phyloP scores from a whole-genome alignment of 2,888 invertebrate species.

The Synergus japonicus region DNA sequence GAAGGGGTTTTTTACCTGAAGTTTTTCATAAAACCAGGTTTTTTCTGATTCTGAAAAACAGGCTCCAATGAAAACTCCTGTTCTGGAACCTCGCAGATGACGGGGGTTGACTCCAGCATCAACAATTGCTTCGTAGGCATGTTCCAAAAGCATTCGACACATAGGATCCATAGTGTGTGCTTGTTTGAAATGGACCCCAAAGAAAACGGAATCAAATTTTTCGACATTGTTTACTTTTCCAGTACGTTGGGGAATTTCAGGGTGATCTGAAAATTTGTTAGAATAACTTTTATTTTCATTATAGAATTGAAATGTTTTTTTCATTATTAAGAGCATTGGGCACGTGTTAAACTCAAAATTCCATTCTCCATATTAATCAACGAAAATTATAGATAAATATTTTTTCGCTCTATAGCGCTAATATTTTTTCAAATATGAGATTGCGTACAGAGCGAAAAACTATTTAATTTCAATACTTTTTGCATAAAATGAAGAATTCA shows the following conservation, averaged over 20 bases:
- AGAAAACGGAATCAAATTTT: constrained; percentile 82
- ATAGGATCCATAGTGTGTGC: constrained; percentile 81
- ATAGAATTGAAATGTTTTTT: no score
- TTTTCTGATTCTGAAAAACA: constrained; percentile 87
- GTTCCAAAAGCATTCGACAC: constrained; percentile 82
- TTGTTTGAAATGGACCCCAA: constrained; percentile 80
- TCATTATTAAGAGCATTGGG: no score
- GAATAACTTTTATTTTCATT: not conserved
- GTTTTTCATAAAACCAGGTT: constrained; percentile 84
- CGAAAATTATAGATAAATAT: no score
- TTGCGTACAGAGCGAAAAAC: no score
- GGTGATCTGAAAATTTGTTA: constrained; percentile 76
- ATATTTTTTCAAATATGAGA: no score
- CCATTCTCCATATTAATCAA: no score
- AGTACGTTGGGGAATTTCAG: constrained; percentile 86
- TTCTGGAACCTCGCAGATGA: constrained; percentile 82
- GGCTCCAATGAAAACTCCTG: constrained; percentile 87
- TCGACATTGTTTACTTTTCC: constrained; percentile 86
- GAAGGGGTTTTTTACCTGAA: constrained; percentile 79
- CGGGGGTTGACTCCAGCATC: constrained; percentile 82
- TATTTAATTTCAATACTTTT: no score
- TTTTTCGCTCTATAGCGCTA: no score
- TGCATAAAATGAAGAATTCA: no score
- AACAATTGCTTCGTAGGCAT: constrained; percentile 80
- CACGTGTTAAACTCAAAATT: no score